Percentiles rank a stretch among this genome's conserved stretches.
Evolutionary conservation across 2,113 vertebrate genomes (phyloP).

Genomic region (Recurvirostra avosetta): DNA sequence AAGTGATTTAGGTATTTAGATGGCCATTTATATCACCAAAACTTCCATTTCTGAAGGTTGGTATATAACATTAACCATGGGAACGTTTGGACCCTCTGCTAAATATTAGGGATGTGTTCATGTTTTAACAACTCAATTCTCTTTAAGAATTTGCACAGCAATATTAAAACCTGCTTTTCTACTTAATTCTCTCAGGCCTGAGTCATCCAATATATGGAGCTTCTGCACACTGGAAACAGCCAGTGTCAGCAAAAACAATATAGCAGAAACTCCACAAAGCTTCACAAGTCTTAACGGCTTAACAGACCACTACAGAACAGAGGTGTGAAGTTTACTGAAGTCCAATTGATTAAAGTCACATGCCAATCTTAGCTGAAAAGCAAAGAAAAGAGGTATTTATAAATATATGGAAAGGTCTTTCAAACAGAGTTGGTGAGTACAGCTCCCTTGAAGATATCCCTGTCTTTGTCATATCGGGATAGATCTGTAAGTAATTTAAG

Average conservation of each 20-base stretch:
- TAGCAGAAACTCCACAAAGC: background rate
- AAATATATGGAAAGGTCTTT: slow-evolving; percentile 39
- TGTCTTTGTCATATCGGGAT: background rate
- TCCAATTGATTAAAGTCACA: slow-evolving; percentile 18
- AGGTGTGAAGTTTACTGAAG: slow-evolving; percentile 43
- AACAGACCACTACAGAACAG: background rate
- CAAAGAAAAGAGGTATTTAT: slow-evolving; percentile 15
- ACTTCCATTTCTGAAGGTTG: background rate
- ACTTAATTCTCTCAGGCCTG: background rate
- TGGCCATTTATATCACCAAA: background rate
- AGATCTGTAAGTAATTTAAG: slow-evolving; percentile 30
- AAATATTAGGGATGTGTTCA: background rate
- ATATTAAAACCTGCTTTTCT: background rate
- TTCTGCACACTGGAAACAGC: background rate
- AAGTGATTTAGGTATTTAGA: background rate
- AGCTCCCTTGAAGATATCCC: slow-evolving; percentile 18
- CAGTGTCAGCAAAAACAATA: background rate
- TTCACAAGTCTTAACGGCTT: slow-evolving; percentile 3
- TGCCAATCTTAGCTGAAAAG: slow-evolving; percentile 8
- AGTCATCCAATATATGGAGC: background rate
- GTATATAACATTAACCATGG: background rate
- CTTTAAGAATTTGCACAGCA: background rate
- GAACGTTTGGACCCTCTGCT: background rate
- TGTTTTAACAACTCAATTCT: background rate
- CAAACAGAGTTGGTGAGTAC: background rate